phyloP scores from a whole-genome alignment of 1,140 invertebrate genomes.

The Panagrolaimus sp. region DNA sequence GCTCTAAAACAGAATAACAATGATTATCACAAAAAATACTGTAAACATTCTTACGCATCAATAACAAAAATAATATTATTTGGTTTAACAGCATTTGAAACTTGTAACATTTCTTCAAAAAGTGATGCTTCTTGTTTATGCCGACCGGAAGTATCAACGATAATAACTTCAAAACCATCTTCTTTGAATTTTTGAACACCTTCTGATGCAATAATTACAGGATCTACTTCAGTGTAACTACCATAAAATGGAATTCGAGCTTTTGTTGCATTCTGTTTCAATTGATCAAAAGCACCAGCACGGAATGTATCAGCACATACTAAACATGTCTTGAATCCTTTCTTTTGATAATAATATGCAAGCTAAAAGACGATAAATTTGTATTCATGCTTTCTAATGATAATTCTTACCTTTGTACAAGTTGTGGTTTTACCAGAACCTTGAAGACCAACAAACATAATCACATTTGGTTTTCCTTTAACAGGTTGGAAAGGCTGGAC shows the following conservation, averaged over 20 bases:
- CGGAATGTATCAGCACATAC: slow-evolving; percentile 99
- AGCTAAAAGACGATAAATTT: slow-evolving; percentile 64
- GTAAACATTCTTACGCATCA: too few species aligned
- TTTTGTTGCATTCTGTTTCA: slow-evolving; percentile 99
- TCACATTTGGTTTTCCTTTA: slow-evolving; percentile 89
- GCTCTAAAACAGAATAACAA: too few species aligned
- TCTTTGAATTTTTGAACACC: slow-evolving; percentile 99
- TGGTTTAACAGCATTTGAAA: slow-evolving; percentile 85
- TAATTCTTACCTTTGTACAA: slow-evolving; percentile 76
- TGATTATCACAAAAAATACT: too few species aligned
- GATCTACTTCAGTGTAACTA: slow-evolving; percentile 98
- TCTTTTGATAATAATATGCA: slow-evolving; percentile 91
- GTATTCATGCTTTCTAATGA: background rate
- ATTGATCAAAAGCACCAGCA: slow-evolving; percentile 98
- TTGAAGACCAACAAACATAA: slow-evolving; percentile 98
- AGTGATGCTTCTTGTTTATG: slow-evolving; percentile 98
- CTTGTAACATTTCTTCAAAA: slow-evolving; percentile 99
- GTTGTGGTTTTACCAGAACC: slow-evolving; percentile 99
- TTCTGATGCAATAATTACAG: slow-evolving; percentile 96
- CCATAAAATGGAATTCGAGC: slow-evolving; percentile 99
- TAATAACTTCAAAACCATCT: slow-evolving; percentile 98
- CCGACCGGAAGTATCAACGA: slow-evolving; percentile 96
- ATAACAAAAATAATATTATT: slow-evolving; percentile 99
- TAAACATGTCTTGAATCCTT: slow-evolving; percentile 97
- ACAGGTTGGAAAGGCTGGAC: slow-evolving; percentile 92